phyloP scores from a whole-genome alignment of 2,888 invertebrate species.

The Ectemnius lituratus region DNA sequence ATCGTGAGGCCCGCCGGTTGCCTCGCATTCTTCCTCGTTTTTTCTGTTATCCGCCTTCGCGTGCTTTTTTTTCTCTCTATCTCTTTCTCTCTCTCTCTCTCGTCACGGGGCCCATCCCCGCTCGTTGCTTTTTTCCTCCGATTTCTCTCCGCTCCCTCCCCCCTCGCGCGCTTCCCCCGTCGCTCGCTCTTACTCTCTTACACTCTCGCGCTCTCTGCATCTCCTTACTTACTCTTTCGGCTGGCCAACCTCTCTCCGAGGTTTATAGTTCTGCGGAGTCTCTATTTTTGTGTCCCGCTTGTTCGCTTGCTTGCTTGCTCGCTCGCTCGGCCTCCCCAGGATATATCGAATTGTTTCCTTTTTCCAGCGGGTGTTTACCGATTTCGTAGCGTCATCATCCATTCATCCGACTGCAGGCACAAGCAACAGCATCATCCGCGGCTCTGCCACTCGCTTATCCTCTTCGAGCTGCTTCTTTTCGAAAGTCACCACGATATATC shows the following conservation, averaged over 20 bases:
- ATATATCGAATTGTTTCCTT: background rate
- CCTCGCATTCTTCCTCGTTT: constrained; percentile 8
- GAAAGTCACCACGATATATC: no score
- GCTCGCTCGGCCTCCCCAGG: background rate
- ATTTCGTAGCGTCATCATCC: constrained; percentile 8
- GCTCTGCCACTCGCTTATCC: no score
- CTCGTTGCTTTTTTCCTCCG: constrained; percentile 1
- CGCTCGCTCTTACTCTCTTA: no score
- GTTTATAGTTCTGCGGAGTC: constrained; percentile 9
- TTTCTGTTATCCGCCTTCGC: constrained; percentile 7
- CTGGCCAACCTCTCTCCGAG: no score
- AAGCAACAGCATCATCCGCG: no score
- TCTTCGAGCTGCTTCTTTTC: no score
- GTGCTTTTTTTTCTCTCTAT: background rate
- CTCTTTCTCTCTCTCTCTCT: background rate
- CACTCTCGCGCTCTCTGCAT: no score
- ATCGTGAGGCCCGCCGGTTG: constrained; percentile 1
- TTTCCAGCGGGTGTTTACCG: constrained; percentile 7
- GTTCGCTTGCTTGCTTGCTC: background rate
- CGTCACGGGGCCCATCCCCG: background rate
- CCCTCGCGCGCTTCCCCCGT: no score
- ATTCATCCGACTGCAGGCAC: background rate
- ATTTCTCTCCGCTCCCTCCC: background rate
- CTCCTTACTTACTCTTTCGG: no score
- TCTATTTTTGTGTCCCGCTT: constrained; percentile 1